Conservation (phyloP, 2,113 vertebrate species). For the Machaerirhynchus nigripectus region DNA sequence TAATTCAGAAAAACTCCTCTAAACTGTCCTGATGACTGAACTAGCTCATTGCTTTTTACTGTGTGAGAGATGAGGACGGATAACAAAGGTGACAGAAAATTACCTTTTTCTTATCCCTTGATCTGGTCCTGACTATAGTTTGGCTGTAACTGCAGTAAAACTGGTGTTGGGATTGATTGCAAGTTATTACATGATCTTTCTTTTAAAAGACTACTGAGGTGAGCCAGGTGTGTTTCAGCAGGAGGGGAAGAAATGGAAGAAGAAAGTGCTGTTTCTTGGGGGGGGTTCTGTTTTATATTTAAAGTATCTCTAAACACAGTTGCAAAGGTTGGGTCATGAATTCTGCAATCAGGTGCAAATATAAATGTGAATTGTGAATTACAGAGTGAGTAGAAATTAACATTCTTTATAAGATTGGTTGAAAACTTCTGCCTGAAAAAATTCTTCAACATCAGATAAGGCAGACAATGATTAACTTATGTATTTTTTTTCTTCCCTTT, state of each 20-base stretch:
- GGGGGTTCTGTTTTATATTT: not conserved
- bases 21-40: not conserved
- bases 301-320: not conserved
- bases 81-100: slow-evolving; percentile 33
- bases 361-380: not conserved
- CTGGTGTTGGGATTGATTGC: not conserved
- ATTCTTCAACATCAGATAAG: not conserved
- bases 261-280: not conserved
- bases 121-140: not conserved
- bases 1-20: not conserved
- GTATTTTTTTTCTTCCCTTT: accelerated
- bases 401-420: not conserved
- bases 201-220: not conserved
- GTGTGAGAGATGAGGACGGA: not conserved
- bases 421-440: not conserved
- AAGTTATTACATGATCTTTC: not conserved
- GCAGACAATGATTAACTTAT: not conserved
- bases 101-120: slow-evolving; percentile 20
- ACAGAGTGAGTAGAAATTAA: not conserved
- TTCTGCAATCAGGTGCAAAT: not conserved
- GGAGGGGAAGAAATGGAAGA: not conserved
- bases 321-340: not conserved
- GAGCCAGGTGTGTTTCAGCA: not conserved
- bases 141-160: slow-evolving; percentile 2
- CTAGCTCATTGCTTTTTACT: not conserved